Conservation (phyloP, 2,888 invertebrate species). For the Drosophila kanekoi region DNA sequence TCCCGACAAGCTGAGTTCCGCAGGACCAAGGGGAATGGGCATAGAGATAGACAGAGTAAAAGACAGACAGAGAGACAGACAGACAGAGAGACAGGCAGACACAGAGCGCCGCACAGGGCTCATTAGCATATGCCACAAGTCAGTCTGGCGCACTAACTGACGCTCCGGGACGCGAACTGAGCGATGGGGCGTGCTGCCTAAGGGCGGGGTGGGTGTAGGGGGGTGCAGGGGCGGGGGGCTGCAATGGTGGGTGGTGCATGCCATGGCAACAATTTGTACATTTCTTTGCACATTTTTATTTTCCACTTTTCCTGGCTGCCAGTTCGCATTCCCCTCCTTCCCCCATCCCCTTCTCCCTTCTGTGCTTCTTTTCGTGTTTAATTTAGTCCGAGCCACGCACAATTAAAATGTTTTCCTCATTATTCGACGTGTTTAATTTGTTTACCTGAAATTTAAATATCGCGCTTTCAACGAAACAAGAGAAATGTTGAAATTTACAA, state of each 20-base stretch:
- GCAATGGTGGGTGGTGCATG: constrained; percentile 15
- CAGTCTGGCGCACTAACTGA: constrained; percentile 57
- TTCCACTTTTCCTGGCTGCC: constrained; percentile 4
- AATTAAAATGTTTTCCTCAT: constrained; percentile 70
- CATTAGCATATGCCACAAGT: constrained; percentile 80
- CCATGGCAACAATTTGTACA: constrained; percentile 44
- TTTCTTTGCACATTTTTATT: constrained; percentile 29
- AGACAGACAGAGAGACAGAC: too few relatives aligned
- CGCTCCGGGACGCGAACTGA: constrained; percentile 44
- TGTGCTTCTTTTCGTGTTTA: constrained; percentile 36
- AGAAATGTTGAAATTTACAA: constrained; percentile 10
- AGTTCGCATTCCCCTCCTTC: constrained; percentile 1
- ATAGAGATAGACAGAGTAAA: constrained; percentile 13
- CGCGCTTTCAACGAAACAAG: constrained; percentile 13
- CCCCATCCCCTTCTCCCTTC: too few relatives aligned
- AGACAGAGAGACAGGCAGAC: too few relatives aligned
- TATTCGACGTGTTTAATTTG: constrained; percentile 67
- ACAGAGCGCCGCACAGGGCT: constrained; percentile 55
- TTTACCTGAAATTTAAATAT: constrained; percentile 60
- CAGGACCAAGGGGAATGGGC: constrained; percentile 29
- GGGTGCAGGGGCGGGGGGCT: too few relatives aligned
- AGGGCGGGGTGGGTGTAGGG: not conserved
- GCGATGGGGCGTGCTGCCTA: constrained; percentile 12
- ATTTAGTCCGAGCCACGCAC: constrained; percentile 55
- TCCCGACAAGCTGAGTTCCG: constrained; percentile 44